Evolutionary conservation across 2,888 invertebrate species (phyloP).

Genomic region (Heliconius hortense): DNA sequence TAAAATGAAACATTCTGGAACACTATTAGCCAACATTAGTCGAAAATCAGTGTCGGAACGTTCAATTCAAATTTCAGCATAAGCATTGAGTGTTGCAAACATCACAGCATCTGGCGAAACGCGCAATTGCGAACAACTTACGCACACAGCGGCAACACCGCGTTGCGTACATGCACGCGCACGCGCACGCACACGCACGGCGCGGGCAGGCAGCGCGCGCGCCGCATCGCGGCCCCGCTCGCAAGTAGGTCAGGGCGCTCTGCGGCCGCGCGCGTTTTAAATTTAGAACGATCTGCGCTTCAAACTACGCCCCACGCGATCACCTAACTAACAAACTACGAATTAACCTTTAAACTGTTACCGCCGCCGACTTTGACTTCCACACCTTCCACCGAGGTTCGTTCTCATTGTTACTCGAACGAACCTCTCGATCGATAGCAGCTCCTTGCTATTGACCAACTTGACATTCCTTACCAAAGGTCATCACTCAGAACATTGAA

Average conservation of each 20-base stretch:
- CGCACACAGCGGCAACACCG: slow-evolving; percentile 66
- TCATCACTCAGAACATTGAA: slow-evolving; percentile 33
- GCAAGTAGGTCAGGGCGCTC: slow-evolving; percentile 81
- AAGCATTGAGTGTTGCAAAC: slow-evolving; percentile 70
- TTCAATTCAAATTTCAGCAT: slow-evolving; percentile 53
- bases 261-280: slow-evolving; percentile 81
- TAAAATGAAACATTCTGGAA: not conserved
- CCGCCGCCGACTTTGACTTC: slow-evolving; percentile 48
- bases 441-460: slow-evolving; percentile 1
- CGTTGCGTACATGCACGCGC: slow-evolving; percentile 62
- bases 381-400: slow-evolving; percentile 54
- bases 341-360: slow-evolving; percentile 54
- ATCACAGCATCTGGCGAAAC: slow-evolving; percentile 77
- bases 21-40: not conserved
- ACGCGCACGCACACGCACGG: slow-evolving; percentile 63
- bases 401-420: slow-evolving; percentile 41
- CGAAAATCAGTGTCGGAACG: slow-evolving; percentile 29
- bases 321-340: slow-evolving; percentile 70
- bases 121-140: slow-evolving; percentile 72
- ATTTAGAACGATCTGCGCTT: slow-evolving; percentile 80
- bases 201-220: slow-evolving; percentile 65
- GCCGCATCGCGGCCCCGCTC: slow-evolving; percentile 80
- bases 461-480: slow-evolving; percentile 33
- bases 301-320: slow-evolving; percentile 75
- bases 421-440: not conserved